Percentiles rank a stretch among this genome's conserved stretches.
Conservation (phyloP, 2,888 invertebrate genomes). For the Ceraclea dissimilis region DNA sequence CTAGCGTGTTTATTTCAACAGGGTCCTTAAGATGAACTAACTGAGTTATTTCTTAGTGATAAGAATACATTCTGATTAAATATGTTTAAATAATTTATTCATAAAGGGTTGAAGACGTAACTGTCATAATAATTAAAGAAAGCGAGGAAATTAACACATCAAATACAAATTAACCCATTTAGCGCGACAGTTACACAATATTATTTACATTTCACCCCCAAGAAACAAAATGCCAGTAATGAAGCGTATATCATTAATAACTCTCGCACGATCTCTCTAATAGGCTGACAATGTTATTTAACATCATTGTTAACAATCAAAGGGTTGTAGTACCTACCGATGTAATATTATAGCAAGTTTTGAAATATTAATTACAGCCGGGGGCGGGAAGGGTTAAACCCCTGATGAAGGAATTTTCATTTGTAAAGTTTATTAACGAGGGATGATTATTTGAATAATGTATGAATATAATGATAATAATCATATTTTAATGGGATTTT, state of each 20-base stretch:
- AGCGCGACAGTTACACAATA: background rate
- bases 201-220: background rate
- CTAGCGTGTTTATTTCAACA: no score
- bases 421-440: background rate
- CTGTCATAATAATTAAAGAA: background rate
- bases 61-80: no score
- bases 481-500: background rate
- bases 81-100: no score
- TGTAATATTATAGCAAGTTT: constrained; percentile 15
- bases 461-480: background rate
- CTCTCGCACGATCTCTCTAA: constrained; percentile 24
- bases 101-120: no score
- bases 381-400: background rate
- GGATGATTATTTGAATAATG: constrained; percentile 1
- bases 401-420: constrained; percentile 1
- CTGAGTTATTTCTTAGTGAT: no score
- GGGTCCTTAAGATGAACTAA: no score
- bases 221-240: constrained; percentile 15
- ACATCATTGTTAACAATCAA: constrained; percentile 21
- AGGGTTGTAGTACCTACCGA: constrained; percentile 9
- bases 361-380: constrained; percentile 24
- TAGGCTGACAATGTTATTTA: constrained; percentile 21
- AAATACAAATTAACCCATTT: constrained; percentile 6
- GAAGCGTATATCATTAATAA: constrained; percentile 23
- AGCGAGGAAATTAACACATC: background rate